Evolutionary conservation across 2,888 invertebrate species (phyloP), one percentile per base, ranked within the genome.

Genomic region (Falcaria lacertinaria): DNA sequence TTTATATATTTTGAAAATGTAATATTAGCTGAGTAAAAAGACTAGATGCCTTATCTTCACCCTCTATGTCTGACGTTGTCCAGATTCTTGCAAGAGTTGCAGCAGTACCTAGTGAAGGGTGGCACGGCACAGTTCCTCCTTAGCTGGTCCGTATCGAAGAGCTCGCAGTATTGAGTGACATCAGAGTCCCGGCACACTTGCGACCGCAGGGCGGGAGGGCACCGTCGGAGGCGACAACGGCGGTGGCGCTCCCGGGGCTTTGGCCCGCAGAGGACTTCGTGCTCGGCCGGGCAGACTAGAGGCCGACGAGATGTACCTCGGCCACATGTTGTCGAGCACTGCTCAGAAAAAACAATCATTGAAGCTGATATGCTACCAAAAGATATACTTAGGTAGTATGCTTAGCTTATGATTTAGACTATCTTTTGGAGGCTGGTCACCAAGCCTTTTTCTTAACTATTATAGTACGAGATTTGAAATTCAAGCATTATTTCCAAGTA

Each of bases 321-420:
- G 0, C 92, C 93, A 58, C 93, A 93, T 0, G 86, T 90, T 32
- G 89, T 79, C 1, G 93, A 93, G 70, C 93, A 93, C 93, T 93
- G 64, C n/a, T 70, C 74, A 35, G 14, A 44, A 45, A 43, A 33
- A 14, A n/a, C n/a, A n/a, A n/a, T n/a, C n/a, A n/a, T n/a, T n/a
- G n/a, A n/a, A n/a, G n/a, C n/a, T n/a, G n/a, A n/a, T n/a, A n/a
- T n/a, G n/a, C n/a, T n/a, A n/a, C n/a, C n/a, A n/a, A n/a, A n/a
- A n/a, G n/a, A n/a, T n/a, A n/a, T n/a, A n/a, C n/a, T n/a, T n/a
- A n/a, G n/a, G n/a, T n/a, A n/a, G n/a, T n/a, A n/a, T n/a, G n/a
- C n/a, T n/a, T n/a, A n/a, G n/a, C n/a, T n/a, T n/a, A n/a, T n/a
- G n/a, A n/a, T n/a, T n/a, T n/a, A n/a, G n/a, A n/a, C n/a, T n/a